Conservation (phyloP, 2,797 vertebrate genomes). For the Hemitrygon akajei region DNA sequence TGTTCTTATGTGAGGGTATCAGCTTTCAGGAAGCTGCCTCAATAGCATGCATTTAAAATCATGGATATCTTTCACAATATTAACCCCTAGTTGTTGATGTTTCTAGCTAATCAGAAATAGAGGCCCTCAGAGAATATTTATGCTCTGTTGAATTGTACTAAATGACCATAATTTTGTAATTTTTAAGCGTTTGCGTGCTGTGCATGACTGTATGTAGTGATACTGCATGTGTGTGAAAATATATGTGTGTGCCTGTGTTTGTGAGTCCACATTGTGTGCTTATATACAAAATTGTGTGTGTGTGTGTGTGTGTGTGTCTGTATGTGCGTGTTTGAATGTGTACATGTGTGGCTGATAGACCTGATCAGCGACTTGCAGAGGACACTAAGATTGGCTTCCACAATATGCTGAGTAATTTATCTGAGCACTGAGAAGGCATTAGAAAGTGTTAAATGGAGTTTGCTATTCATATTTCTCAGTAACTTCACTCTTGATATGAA, state of each 20-base stretch:
- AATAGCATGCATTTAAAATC: background rate
- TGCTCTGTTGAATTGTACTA: background rate
- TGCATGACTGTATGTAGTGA: no score
- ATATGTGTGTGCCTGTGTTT: no score
- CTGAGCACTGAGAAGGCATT: background rate
- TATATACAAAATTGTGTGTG: no score
- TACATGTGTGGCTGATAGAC: background rate
- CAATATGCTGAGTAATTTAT: background rate
- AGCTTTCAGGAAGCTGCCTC: background rate
- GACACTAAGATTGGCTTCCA: background rate
- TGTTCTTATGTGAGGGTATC: background rate
- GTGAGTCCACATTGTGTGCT: no score
- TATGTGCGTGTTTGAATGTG: no score
- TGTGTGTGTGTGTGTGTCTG: no score
- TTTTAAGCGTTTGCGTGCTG: no score
- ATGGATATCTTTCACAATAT: background rate
- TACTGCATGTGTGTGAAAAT: no score
- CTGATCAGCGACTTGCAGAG: background rate
- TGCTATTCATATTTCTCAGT: conserved; percentile 10
- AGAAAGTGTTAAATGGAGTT: background rate
- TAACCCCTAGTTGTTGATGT: background rate
- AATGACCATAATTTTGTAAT: background rate
- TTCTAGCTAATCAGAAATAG: background rate
- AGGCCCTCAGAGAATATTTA: background rate
- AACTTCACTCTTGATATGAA: conserved; percentile 18